These are phyloP conservation scores for Melanophora roralis DNA, from an alignment of 2,888 invertebrate genomes.

Conservation along the genomic window DNA sequence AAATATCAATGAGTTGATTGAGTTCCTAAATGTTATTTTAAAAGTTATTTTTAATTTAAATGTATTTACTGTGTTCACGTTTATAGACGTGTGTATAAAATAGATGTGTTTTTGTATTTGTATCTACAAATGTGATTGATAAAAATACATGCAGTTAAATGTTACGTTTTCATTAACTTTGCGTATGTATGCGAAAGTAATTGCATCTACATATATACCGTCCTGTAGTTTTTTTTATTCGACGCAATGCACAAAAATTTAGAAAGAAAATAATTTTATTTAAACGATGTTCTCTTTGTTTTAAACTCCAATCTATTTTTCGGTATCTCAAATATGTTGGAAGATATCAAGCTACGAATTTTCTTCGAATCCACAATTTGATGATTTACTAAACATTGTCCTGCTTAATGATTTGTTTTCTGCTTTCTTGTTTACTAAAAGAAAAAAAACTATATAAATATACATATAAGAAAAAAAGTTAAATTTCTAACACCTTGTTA, in stretches of 20 bases:
- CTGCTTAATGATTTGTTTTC: too few species aligned
- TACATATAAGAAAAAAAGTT: constrained; percentile 3
- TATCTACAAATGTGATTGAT: constrained; percentile 7
- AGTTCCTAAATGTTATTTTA: constrained; percentile 57
- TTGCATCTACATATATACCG: too few species aligned
- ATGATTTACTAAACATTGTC: too few species aligned
- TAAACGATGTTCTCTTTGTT: too few species aligned
- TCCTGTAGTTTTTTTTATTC: too few species aligned
- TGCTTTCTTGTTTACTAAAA: constrained; percentile 12
- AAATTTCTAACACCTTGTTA: constrained; percentile 4
- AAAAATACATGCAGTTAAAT: constrained; percentile 1
- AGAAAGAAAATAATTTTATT: too few species aligned
- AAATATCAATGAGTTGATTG: constrained; percentile 60
- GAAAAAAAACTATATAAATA: background rate
- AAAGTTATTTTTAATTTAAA: constrained; percentile 58
- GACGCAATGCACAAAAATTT: too few species aligned
- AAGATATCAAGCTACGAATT: too few species aligned
- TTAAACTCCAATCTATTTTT: too few species aligned
- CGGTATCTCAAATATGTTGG: too few species aligned
- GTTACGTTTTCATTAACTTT: constrained; percentile 4
- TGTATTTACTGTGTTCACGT: background rate
- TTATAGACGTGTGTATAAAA: background rate
- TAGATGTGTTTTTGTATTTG: background rate
- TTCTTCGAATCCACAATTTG: too few species aligned
- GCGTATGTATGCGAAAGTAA: too few species aligned